phyloP scores from a whole-genome alignment of 2,797 vertebrate species.

The Acomys russatus region DNA sequence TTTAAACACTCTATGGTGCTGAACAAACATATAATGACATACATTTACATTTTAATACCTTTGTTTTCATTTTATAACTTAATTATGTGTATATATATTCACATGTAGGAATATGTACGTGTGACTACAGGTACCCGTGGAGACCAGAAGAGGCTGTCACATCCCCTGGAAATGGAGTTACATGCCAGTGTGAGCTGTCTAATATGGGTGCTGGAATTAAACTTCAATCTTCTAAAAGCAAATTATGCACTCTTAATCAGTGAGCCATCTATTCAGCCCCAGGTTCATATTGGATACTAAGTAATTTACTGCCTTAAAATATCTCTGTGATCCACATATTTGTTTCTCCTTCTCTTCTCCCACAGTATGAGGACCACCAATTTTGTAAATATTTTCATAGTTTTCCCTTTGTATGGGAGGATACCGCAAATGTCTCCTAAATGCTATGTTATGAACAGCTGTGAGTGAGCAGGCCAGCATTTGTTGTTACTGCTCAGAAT shows the following conservation, averaged over 20 bases:
- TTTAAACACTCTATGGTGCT: neutral
- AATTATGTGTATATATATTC: neutral
- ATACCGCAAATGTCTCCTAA: neutral
- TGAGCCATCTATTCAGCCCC: neutral
- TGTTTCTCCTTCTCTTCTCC: neutral
- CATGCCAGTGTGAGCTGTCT: neutral
- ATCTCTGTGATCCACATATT: neutral
- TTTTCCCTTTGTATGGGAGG: neutral
- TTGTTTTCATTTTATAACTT: neutral
- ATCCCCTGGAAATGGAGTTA: neutral
- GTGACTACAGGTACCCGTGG: neutral
- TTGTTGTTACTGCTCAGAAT: neutral
- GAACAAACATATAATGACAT: neutral
- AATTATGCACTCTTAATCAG: neutral
- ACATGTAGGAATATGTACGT: neutral
- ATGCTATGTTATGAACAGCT: neutral
- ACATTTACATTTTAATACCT: neutral
- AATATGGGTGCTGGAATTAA: neutral
- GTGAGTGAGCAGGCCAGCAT: neutral
- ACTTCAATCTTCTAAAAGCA: neutral
- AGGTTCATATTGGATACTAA: neutral
- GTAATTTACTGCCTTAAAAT: neutral
- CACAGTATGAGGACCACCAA: neutral
- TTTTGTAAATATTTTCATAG: neutral
- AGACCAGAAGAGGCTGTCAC: neutral